phyloP scores from a whole-genome alignment of 1,140 invertebrate species.

The Drosophila pseudoananassae region DNA sequence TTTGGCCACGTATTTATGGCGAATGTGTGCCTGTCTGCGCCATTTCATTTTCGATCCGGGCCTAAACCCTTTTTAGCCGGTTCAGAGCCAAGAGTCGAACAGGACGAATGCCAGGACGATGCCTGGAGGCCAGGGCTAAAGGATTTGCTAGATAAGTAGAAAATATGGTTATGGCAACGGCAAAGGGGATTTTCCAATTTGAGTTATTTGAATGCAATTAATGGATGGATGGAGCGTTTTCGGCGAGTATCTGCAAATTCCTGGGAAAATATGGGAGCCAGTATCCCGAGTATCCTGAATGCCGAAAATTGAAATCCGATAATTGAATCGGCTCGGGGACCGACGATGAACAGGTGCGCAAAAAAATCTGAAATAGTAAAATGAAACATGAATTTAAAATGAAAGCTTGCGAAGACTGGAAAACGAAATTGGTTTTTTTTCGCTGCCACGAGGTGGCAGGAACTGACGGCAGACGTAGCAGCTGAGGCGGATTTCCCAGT shows the following conservation, averaged over 20 bases:
- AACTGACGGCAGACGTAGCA: slow-evolving; percentile 5
- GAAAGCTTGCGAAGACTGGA: slow-evolving; percentile 20
- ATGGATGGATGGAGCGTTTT: slow-evolving; percentile 14
- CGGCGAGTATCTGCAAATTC: not conserved
- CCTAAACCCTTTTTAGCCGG: slow-evolving; percentile 19
- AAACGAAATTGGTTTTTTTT: slow-evolving; percentile 29
- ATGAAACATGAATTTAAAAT: slow-evolving; percentile 68
- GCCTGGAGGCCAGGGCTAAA: slow-evolving; percentile 1
- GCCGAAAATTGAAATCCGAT: slow-evolving; percentile 9
- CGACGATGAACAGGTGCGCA: slow-evolving; percentile 22
- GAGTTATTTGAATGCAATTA: slow-evolving; percentile 50
- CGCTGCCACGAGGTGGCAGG: not conserved
- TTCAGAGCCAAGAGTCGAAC: not conserved
- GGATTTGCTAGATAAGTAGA: slow-evolving; percentile 38
- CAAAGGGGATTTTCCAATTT: slow-evolving; percentile 33
- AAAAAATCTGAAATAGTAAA: slow-evolving; percentile 30
- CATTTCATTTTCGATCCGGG: slow-evolving; percentile 18
- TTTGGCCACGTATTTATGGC: not conserved
- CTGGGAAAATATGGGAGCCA: not conserved
- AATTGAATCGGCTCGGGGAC: slow-evolving; percentile 14
- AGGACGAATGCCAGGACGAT: not conserved
- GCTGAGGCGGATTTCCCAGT: slow-evolving; percentile 26
- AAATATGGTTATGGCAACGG: slow-evolving; percentile 45
- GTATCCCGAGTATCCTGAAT: not conserved
- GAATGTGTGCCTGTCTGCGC: not conserved